These are phyloP conservation scores for Acanthisitta chloris DNA, from an alignment of 2,113 vertebrate species.

Conservation along the genomic window DNA sequence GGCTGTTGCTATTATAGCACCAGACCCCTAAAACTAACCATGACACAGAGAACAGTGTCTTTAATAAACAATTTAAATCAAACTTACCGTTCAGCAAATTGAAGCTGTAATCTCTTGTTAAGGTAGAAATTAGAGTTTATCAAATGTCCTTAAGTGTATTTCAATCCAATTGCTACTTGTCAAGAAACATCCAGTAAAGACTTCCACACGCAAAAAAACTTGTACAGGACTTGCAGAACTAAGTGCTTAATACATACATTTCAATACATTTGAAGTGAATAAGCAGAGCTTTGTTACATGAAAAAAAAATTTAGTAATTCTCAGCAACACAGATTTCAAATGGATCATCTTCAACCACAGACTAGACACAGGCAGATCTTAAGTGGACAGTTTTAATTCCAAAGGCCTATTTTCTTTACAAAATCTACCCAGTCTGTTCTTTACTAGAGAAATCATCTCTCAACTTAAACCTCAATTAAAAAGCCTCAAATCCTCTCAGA, in stretches of 20 bases:
- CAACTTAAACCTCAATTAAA: background rate
- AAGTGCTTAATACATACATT: background rate
- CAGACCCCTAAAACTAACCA: background rate
- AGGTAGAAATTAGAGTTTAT: slow-evolving; percentile 58
- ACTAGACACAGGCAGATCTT: background rate
- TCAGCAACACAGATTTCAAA: background rate
- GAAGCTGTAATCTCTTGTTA: slow-evolving; percentile 83
- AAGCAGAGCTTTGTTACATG: background rate
- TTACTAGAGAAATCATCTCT: background rate
- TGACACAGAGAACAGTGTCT: background rate
- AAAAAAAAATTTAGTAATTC: background rate
- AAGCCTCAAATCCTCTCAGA: background rate
- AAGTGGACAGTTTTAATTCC: background rate
- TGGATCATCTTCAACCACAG: background rate
- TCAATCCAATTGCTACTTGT: background rate
- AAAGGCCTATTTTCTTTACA: background rate
- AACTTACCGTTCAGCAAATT: slow-evolving; percentile 84
- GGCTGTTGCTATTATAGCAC: rapidly evolving
- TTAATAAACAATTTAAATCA: background rate
- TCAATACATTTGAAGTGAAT: background rate
- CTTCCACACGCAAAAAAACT: background rate
- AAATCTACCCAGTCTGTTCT: background rate
- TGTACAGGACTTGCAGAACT: background rate
- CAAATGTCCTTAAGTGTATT: background rate
- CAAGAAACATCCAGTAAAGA: background rate